Evolutionary conservation across 2,113 vertebrate species (phyloP).

Genomic region (Pycnonotus jocosus): DNA sequence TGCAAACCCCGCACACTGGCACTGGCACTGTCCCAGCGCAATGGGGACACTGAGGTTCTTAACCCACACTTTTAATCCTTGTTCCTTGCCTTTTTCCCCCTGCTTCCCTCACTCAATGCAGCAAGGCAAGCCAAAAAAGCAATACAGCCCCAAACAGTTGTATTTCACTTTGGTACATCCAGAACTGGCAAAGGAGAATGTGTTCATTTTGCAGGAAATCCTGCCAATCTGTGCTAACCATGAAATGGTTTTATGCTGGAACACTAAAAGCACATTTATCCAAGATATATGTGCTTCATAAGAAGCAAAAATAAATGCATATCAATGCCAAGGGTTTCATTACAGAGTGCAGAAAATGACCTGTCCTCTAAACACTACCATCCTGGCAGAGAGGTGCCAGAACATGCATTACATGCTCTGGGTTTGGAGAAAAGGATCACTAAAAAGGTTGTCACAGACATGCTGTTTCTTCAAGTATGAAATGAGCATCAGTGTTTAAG

Average conservation of each 20-base stretch:
- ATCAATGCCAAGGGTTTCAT: background rate
- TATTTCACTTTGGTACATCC: background rate
- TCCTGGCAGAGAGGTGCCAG: background rate
- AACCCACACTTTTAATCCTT: background rate
- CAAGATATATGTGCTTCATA: background rate
- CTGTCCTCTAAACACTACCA: background rate
- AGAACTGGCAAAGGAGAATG: background rate
- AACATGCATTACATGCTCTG: background rate
- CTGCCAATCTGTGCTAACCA: background rate
- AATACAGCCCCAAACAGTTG: background rate
- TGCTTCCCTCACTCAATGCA: background rate
- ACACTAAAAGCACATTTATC: background rate
- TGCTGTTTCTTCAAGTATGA: background rate
- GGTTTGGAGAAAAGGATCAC: background rate
- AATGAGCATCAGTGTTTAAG: background rate
- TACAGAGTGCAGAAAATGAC: background rate
- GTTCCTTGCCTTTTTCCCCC: background rate
- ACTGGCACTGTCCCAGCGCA: background rate
- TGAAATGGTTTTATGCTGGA: background rate
- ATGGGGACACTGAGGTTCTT: accelerated
- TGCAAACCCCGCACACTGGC: accelerated
- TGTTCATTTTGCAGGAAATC: background rate
- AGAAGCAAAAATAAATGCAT: background rate
- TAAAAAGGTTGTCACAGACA: background rate
- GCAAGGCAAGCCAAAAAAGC: background rate